These are phyloP conservation scores for Ictalurus punctatus DNA, from an alignment of 2,113 vertebrate species.

Conservation along the genomic window DNA sequence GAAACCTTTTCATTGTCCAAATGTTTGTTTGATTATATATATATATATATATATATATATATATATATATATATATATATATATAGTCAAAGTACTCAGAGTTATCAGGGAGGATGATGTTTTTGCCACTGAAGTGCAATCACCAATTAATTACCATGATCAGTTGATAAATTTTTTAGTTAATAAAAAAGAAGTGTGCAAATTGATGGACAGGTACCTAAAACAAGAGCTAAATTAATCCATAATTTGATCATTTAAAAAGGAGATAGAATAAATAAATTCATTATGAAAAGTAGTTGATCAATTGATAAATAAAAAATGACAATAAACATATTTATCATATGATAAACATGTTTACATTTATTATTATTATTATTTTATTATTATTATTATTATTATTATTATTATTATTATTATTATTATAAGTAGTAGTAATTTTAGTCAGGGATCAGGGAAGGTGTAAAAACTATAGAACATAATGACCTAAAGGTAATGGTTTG, in stretches of 20 bases:
- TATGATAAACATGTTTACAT: neutral
- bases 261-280: neutral
- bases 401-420: neutral
- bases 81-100: neutral
- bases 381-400: constrained; percentile 1
- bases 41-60: neutral
- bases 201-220: neutral
- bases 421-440: neutral
- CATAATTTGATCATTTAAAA: neutral
- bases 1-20: neutral
- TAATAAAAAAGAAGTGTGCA: neutral
- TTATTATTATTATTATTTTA: neutral
- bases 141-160: neutral
- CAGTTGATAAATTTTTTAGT: neutral
- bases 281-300: neutral
- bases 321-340: neutral
- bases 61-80: neutral
- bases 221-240: neutral
- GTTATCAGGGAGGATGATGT: neutral
- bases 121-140: neutral
- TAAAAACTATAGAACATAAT: neutral
- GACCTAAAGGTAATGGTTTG: neutral
- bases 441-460: neutral
- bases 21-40: neutral
- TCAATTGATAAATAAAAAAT: neutral